A percentile compares a stretch with the other conserved stretches of the same genome.
Conservation (phyloP, 2,888 invertebrate genomes). For the Chironomus tentans region DNA sequence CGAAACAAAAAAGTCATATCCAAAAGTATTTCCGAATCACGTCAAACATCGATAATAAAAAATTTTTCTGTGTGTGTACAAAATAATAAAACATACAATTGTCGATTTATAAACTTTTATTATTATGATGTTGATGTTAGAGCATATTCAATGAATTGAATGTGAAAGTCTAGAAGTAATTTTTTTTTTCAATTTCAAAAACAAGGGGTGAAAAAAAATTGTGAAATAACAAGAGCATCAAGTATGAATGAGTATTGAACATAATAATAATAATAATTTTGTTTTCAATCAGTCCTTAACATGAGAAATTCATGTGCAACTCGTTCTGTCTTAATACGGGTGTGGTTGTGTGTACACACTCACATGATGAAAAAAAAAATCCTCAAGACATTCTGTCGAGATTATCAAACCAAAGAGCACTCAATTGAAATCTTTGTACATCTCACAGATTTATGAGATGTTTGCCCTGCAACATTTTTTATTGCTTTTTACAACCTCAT, state of each 20-base stretch:
- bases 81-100: neutral
- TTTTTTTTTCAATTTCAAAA: too few relatives aligned
- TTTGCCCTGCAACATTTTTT: neutral
- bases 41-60: neutral
- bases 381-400: neutral
- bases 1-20: neutral
- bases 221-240: too few relatives aligned
- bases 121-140: neutral
- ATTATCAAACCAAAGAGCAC: neutral
- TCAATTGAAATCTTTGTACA: neutral
- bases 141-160: too few relatives aligned
- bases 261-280: too few relatives aligned
- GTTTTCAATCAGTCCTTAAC: too few relatives aligned
- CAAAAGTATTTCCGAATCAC: neutral
- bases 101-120: neutral
- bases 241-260: too few relatives aligned
- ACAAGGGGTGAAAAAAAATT: too few relatives aligned
- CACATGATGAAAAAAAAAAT: too few relatives aligned
- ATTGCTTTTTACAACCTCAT: neutral
- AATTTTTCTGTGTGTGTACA: neutral
- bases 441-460: neutral
- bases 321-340: too few relatives aligned
- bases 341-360: neutral
- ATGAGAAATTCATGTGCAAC: too few relatives aligned
- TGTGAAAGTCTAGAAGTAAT: too few relatives aligned